Conservation (phyloP, 2,888 invertebrate species). For the Ligdia adustata region DNA sequence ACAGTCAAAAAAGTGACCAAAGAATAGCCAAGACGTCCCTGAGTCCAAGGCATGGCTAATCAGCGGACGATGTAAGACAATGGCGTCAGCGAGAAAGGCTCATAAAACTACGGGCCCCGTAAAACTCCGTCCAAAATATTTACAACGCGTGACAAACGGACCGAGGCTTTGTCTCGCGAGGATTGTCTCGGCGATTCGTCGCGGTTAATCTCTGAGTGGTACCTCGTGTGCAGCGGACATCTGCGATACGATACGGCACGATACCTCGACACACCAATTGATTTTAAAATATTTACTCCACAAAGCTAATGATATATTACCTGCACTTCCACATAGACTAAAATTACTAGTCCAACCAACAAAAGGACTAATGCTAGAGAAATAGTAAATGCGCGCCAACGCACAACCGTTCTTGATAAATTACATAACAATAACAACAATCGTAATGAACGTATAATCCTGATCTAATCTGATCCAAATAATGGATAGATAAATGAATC, state of each 20-base stretch:
- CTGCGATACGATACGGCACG: slow-evolving; percentile 54
- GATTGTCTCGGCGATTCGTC: slow-evolving; percentile 73
- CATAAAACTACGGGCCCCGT: slow-evolving; percentile 76
- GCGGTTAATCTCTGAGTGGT: slow-evolving; percentile 61
- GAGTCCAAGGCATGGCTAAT: slow-evolving; percentile 66
- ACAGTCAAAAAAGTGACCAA: slow-evolving; percentile 26
- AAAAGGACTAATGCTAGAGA: no score
- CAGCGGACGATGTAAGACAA: slow-evolving; percentile 68
- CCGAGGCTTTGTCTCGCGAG: slow-evolving; percentile 66
- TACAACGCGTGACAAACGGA: slow-evolving; percentile 79
- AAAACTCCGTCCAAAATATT: slow-evolving; percentile 80
- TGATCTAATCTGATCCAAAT: no score
- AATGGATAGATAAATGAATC: no score
- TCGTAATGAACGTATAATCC: no score
- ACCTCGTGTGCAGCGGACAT: slow-evolving; percentile 56
- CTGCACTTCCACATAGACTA: no score
- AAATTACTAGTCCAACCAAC: no score
- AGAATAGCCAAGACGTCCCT: slow-evolving; percentile 45
- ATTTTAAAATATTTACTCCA: slow-evolving; percentile 36
- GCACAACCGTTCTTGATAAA: no score
- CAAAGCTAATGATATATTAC: no score
- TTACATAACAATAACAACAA: no score
- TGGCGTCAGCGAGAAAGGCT: slow-evolving; percentile 72
- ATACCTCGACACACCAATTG: slow-evolving; percentile 49
- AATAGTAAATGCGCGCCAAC: no score